These are phyloP conservation scores for Chouioia cunea DNA, from an alignment of 2,888 invertebrate genomes.

Conservation along the genomic window DNA sequence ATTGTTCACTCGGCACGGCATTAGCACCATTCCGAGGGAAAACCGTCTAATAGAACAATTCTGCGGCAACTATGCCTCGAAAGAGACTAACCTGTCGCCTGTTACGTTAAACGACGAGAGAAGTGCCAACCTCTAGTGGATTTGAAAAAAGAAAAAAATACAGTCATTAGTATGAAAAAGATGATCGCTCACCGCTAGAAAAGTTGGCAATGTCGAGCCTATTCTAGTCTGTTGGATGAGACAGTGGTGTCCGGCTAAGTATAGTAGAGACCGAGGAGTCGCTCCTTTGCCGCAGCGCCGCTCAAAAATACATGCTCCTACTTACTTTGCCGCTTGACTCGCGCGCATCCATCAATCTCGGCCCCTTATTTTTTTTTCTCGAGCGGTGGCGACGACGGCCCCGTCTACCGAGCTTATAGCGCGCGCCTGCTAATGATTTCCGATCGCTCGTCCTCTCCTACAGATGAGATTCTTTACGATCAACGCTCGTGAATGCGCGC, in stretches of 20 bases:
- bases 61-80: no score
- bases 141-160: no score
- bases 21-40: no score
- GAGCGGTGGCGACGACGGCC: no score
- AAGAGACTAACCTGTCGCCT: no score
- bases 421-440: constrained; percentile 25
- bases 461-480: constrained; percentile 9
- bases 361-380: neutral
- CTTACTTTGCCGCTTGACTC: constrained; percentile 13
- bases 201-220: constrained; percentile 51
- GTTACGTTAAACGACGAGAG: no score
- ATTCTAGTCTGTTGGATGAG: constrained; percentile 62
- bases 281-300: constrained; percentile 50
- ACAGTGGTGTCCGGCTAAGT: constrained; percentile 53
- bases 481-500: no score
- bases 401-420: neutral
- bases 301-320: constrained; percentile 52
- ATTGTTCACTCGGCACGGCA: no score
- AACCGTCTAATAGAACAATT: no score
- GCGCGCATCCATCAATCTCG: constrained; percentile 30
- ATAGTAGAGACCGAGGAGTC: constrained; percentile 50
- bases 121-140: no score
- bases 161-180: no score
- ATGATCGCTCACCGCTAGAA: no score
- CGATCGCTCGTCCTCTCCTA: constrained; percentile 14